Percentiles rank a stretch among this genome's conserved stretches.
Evolutionary conservation across 2,113 vertebrate genomes (phyloP).

Genomic region (human): DNA sequence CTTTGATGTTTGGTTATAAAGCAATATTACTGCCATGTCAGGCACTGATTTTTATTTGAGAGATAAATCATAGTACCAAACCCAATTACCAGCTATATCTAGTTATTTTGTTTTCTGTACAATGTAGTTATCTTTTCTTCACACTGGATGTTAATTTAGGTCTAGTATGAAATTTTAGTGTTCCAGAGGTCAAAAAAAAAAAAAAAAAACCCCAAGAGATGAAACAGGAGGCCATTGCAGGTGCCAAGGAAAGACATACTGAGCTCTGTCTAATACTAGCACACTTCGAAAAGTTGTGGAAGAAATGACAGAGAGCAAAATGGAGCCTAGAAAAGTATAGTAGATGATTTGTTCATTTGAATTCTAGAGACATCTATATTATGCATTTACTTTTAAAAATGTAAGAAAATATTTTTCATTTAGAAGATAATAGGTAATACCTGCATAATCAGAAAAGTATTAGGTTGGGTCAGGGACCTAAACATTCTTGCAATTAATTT

Average conservation of each 20-base stretch:
- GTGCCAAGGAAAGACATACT: not conserved
- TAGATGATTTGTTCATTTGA: not conserved
- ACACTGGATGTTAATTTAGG: not conserved
- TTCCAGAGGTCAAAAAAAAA: not conserved
- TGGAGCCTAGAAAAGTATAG: rapidly evolving
- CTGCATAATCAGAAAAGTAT: not conserved
- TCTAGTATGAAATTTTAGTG: not conserved
- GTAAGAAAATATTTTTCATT: not conserved
- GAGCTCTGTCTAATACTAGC: not conserved
- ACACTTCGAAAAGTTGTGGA: not conserved
- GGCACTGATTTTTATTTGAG: slow-evolving; percentile 10
- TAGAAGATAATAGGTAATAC: not conserved
- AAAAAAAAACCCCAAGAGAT: not conserved
- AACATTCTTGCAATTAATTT: not conserved
- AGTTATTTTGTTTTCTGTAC: not conserved
- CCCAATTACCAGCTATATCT: not conserved
- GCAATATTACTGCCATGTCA: not conserved
- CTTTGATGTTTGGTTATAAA: not conserved
- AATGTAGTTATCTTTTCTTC: slow-evolving; percentile 1
- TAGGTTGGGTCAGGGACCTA: not conserved
- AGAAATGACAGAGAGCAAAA: not conserved
- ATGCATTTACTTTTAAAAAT: not conserved
- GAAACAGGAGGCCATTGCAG: not conserved
- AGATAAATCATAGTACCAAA: slow-evolving; percentile 10
- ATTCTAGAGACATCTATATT: not conserved